Evolutionary conservation across 2,113 vertebrate genomes (phyloP).

Genomic region (Symphodus melops): DNA sequence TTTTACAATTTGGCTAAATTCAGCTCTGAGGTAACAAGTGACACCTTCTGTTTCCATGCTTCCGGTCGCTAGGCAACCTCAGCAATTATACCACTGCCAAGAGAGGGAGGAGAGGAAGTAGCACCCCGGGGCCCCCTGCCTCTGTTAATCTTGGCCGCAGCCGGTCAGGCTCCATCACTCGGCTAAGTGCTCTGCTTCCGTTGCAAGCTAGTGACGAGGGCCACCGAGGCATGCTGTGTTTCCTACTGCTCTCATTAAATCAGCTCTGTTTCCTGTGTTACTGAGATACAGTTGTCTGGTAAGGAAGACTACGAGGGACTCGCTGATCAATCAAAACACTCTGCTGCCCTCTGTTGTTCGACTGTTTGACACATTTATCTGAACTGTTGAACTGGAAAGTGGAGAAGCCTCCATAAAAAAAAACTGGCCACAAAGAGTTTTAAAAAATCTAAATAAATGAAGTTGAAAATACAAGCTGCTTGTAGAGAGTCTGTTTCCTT

Average conservation of each 20-base stretch:
- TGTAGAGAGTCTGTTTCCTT: too few species aligned
- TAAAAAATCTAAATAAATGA: neutral
- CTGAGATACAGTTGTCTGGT: constrained; percentile 24
- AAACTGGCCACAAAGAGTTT: neutral
- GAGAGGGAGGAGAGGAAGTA: constrained; percentile 77
- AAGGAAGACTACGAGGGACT: constrained; percentile 1
- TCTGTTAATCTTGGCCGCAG: constrained; percentile 62
- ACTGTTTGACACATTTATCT: neutral
- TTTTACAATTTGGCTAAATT: constrained; percentile 81
- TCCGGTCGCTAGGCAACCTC: constrained; percentile 83
- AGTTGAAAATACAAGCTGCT: too few species aligned
- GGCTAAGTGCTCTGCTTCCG: constrained; percentile 57
- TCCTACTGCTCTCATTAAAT: constrained; percentile 66
- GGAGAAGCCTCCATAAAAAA: too few species aligned
- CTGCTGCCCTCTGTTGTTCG: constrained; percentile 79
- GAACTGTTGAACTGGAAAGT: too few species aligned
- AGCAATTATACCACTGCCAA: constrained; percentile 77
- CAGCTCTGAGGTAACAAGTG: constrained; percentile 82
- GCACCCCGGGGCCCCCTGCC: constrained; percentile 67
- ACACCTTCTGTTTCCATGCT: constrained; percentile 83
- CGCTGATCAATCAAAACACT: constrained; percentile 40
- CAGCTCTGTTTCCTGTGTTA: constrained; percentile 42
- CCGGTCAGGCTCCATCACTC: constrained; percentile 54
- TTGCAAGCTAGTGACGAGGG: constrained; percentile 59
- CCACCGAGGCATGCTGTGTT: constrained; percentile 42